Percentiles rank a stretch among this genome's conserved stretches.
phyloP scores from a whole-genome alignment of 2,797 vertebrate species.

The Arremon aurantiirostris region DNA sequence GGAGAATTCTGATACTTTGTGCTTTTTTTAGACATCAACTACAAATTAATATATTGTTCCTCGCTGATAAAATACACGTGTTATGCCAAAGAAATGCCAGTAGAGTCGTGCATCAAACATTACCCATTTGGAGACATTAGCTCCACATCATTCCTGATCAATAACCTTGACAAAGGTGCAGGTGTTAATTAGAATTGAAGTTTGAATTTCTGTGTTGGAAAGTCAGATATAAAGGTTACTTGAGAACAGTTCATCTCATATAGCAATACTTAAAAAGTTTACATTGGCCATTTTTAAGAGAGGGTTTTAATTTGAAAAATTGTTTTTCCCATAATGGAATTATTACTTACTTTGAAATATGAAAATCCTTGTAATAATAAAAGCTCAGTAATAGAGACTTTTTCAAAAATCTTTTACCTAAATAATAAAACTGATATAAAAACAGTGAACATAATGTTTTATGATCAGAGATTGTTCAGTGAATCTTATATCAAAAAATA shows the following conservation, averaged over 20 bases:
- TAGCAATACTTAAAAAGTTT: not conserved
- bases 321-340: not conserved
- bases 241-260: not conserved
- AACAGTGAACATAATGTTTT: not conserved
- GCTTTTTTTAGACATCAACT: not conserved
- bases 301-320: not conserved
- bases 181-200: not conserved
- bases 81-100: not conserved
- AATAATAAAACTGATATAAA: not conserved
- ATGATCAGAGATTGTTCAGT: not conserved
- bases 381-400: not conserved
- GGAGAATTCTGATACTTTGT: not conserved
- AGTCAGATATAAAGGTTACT: not conserved
- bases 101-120: not conserved
- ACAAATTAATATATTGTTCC: not conserved
- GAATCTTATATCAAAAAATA: not conserved
- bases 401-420: not conserved
- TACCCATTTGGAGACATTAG: not conserved
- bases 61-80: not conserved
- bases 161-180: not conserved
- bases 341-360: not conserved
- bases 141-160: not conserved
- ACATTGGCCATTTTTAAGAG: not conserved
- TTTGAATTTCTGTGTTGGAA: not conserved
- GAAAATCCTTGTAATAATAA: not conserved